Base-by-base conservation (phyloP, 1,140 invertebrate species). In the Nasonia giraulti region DNA sequence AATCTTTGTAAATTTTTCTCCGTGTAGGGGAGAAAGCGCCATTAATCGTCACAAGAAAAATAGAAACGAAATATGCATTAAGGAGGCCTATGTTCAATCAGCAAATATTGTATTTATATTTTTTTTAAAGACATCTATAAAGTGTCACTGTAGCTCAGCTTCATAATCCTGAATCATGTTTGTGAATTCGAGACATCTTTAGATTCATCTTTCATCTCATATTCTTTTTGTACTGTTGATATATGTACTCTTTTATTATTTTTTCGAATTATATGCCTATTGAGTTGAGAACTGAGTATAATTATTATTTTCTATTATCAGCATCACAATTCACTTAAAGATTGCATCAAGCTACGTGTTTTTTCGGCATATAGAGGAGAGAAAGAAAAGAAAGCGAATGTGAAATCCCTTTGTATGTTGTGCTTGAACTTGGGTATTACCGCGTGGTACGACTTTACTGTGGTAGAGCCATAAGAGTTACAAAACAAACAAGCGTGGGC, bases 1-100 rank as follows among this genome's bases (percentile, higher is more conserved):
- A 73, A 80, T 79, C 44, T 82, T 82, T 85, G 69, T 86, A 86
- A 82, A 83, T 81, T 85, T 73, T 69, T 81, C 74, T 78, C 84
- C 8, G n/a, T 68, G 47, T 82, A 66, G 74, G 17, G 33, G 66
- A 75, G 37, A 78, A 8, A 82, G 17, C 27, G 73, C 73, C 71
- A 81, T 85, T 85, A 68, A 76, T 81, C 44, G 55, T 80, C 69
- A 80, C 78, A 85, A 85, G n/a, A 77, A 74, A 74, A 79, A 69
- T 77, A 77, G 55, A 80, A 79, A 37, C 23, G 84, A 81, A 85
- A 74, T 76, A 81, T 76, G 47, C 37, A 76, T 80, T 50, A 81
- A 81, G 68, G 40, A 76, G 84, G 74, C 79, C 74, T 85, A 82
- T 55, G 47, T 85, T 82, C 11, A 76, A 69, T 77, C 73, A 78